Evolutionary conservation across 2,888 invertebrate genomes (phyloP), one percentile per base, ranked within the genome.

Genomic region (Athalia rosae): DNA sequence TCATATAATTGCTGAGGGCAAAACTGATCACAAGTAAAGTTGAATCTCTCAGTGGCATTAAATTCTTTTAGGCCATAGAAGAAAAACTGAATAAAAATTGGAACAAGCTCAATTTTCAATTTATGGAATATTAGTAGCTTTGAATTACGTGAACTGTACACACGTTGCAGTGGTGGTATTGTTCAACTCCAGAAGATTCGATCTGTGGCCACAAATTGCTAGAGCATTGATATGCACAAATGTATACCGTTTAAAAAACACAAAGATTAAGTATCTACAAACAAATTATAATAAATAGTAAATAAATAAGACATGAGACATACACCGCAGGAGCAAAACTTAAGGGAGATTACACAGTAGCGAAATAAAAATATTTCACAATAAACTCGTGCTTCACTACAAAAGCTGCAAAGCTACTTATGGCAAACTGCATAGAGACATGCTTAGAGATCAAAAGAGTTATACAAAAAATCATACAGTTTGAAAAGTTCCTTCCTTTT

Each of bases 311-410:
- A 89, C 89, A 89, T 89, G 89, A 89, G 89, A 88, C 89, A 89
- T 88, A 89, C 89, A 87, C 87, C 85, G 88, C 89, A 88, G 84
- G 89, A 89, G 89, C 89, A 88, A 85, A 86, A 89, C 87, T 89
- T 83, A 85, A 86, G 83, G 85, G 84, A 87, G 81, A 85, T 85
- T 85, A 85, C 84, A 86, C 86, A 88, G 67, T 83, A 85, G 87
- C 86, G 83, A 82, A 85, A 77, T 66, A 77, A 77, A 77, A 59
- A 77, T 66, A 15, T 82, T 83, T 84, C 84, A 89, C 87, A 89
- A 84, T 87, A 87, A 89, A 85, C 85, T 88, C 89, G 89, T 89
- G 89, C 89, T 89, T 83, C 88, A 89, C 89, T 89, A 89, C 89
- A 85, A 85, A 89, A 89, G 89, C 89, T 86, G 89, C 89, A 87